phyloP scores from a whole-genome alignment of 2,888 invertebrate species.

The Epirrhoe alternata region DNA sequence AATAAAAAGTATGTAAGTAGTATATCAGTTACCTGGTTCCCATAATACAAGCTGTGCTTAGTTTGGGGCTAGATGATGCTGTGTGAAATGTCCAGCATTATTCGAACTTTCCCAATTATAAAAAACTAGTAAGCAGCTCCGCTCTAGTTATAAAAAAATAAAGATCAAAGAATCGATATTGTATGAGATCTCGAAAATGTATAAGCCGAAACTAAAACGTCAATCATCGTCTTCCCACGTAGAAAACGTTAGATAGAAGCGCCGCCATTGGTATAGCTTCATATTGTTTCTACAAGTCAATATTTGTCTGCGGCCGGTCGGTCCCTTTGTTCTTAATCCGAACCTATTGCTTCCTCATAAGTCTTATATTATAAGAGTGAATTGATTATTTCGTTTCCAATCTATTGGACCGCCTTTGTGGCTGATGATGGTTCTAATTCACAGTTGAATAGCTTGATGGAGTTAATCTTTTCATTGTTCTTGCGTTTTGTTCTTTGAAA shows the following conservation, averaged over 20 bases:
- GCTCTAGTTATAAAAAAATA: background rate
- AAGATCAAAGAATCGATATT: too few relatives aligned
- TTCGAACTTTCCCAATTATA: too few relatives aligned
- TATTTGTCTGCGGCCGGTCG: slow-evolving; percentile 80
- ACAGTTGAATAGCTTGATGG: slow-evolving; percentile 54
- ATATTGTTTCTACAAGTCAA: slow-evolving; percentile 83
- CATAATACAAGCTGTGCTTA: too few relatives aligned
- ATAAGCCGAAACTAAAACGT: slow-evolving; percentile 55
- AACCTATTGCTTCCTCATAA: slow-evolving; percentile 71
- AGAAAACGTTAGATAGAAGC: slow-evolving; percentile 23
- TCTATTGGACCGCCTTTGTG: slow-evolving; percentile 70
- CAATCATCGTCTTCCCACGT: slow-evolving; percentile 68
- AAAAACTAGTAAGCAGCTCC: too few relatives aligned
- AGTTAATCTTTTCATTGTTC: slow-evolving; percentile 68
- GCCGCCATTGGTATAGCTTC: slow-evolving; percentile 49
- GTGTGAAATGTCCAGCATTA: too few relatives aligned
- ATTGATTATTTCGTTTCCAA: slow-evolving; percentile 76
- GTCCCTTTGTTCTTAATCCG: slow-evolving; percentile 79
- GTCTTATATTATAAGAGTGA: slow-evolving; percentile 72
- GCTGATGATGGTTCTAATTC: slow-evolving; percentile 66
- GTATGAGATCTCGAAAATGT: background rate
- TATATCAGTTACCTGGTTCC: too few relatives aligned
- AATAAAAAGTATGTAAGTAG: too few relatives aligned
- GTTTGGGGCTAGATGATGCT: too few relatives aligned
- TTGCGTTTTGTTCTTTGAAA: slow-evolving; percentile 37